A percentile compares a stretch with the other conserved stretches of the same genome.
Evolutionary conservation across 2,797 vertebrate genomes (phyloP).

Genomic region (Phaenicophaeus curvirostris): DNA sequence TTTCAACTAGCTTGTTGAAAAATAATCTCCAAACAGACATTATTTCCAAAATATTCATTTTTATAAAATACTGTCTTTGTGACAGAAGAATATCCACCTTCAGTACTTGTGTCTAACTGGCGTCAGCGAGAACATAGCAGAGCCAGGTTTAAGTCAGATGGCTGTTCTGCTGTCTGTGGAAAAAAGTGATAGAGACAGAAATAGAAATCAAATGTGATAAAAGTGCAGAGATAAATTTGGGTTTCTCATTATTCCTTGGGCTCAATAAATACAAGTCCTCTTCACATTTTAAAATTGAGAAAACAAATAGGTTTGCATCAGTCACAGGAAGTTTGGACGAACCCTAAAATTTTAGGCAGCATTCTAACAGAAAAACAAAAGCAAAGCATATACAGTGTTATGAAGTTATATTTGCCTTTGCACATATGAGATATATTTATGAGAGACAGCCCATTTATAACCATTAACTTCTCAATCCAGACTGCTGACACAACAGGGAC

Average conservation of each 20-base stretch:
- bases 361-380: neutral
- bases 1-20: neutral
- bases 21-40: neutral
- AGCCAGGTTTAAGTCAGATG: neutral
- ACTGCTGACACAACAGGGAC: constrained; percentile 58
- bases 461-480: constrained; percentile 32
- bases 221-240: neutral
- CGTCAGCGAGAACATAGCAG: neutral
- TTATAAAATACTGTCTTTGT: neutral
- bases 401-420: constrained; percentile 13
- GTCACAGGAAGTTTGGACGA: neutral
- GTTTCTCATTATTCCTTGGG: neutral
- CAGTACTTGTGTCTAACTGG: neutral
- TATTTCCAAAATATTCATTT: neutral
- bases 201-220: neutral
- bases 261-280: neutral
- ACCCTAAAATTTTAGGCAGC: neutral
- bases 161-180: neutral
- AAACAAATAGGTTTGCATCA: neutral
- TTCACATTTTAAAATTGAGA: neutral
- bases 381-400: neutral
- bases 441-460: constrained; percentile 39
- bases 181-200: neutral
- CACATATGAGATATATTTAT: constrained; percentile 2
- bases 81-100: neutral